These are phyloP conservation scores for Trogon surrucura DNA, from an alignment of 2,113 vertebrate genomes.

Conservation along the genomic window DNA sequence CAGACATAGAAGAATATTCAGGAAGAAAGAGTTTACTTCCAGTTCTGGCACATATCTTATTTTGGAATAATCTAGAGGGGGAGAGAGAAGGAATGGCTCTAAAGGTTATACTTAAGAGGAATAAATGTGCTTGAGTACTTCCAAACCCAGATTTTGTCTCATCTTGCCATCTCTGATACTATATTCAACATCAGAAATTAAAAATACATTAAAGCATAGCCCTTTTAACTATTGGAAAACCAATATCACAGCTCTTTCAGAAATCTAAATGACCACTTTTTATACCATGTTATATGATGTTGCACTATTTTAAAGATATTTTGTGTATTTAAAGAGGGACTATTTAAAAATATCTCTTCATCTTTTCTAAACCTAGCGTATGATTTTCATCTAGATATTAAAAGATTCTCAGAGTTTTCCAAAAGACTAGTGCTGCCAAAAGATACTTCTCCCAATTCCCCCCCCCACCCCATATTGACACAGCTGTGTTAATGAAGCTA, in stretches of 20 bases:
- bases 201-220: background rate
- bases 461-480: constrained; percentile 17
- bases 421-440: background rate
- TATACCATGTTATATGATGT: background rate
- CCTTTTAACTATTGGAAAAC: background rate
- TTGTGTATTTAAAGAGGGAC: background rate
- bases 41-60: background rate
- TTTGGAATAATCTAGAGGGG: background rate
- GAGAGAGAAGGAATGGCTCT: background rate
- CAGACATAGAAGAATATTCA: background rate
- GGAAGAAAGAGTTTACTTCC: background rate
- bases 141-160: background rate
- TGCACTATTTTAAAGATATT: background rate
- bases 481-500: constrained; percentile 57
- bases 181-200: background rate
- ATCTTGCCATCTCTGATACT: background rate
- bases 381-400: background rate
- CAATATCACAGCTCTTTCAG: background rate
- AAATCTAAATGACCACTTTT: background rate
- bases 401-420: background rate
- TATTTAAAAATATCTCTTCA: background rate
- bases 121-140: background rate
- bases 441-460: background rate
- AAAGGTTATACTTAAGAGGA: background rate
- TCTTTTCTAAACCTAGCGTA: background rate